Base-by-base conservation (phyloP, 2,888 invertebrate species). In the Ischnura elegans region DNA sequence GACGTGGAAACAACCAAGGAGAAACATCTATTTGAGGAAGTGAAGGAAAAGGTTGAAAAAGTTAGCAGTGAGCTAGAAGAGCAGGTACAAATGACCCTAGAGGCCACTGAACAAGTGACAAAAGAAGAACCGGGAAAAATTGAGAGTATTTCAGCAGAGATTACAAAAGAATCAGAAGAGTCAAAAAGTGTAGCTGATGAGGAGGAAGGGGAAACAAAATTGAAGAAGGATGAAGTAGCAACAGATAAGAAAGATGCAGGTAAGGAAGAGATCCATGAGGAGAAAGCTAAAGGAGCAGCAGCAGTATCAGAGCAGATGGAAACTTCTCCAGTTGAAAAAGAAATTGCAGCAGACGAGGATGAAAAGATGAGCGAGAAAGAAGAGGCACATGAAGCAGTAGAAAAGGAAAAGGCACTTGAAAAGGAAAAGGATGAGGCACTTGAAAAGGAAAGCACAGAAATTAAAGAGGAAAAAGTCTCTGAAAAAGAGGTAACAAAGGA, bases 171-270 rank as follows among this genome's bases (percentile, higher is more conserved):
- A 94, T 29, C n/a, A 16, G n/a, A 87, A n/a, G 84, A 25, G 21
- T 43, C 47, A 61, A 94, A 93, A 84, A 94, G 94, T 87, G 94
- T 94, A 47, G 84, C 94, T 93, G 94, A 55, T 66, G 87, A 36
- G 19, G 55, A 55, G 43, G 93, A 46, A 93, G 36, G 46, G 13
- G 87, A 94, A 87, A 46, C 36, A 85, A 87, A 86, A 76, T 85
- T 16, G 36, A 90, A 94, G 19, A 93, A 94, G 76, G 45, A 29
- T 19, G 45, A 93, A 85, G 84, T 16, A 3, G 66, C 42, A 8
- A 51, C 76, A 66, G 43, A 90, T 61, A 61, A 85, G 29, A 87
- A 42, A 21, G 86, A 42, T 85, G 87, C 43, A 29, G 43, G 76
- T 29, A 45, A 66, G 84, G 87, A 87, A 93, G 87, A 16, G 5